Evolutionary conservation across 2,113 vertebrate genomes (phyloP).

Genomic region (Charina bottae): DNA sequence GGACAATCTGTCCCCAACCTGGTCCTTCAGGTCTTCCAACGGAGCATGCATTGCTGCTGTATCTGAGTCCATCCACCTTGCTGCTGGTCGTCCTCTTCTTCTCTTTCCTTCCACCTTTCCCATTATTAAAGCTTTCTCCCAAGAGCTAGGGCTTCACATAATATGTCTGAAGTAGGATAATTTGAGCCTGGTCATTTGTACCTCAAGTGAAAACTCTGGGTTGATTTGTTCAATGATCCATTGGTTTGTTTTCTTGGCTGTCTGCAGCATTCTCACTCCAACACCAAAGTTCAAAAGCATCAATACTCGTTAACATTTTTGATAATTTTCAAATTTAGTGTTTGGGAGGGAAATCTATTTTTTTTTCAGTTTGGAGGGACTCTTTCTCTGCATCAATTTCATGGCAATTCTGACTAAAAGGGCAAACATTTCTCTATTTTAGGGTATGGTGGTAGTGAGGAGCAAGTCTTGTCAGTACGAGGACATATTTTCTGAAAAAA

Average conservation of each 20-base stretch:
- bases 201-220: background rate
- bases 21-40: background rate
- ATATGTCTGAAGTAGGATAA: background rate
- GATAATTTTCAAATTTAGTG: background rate
- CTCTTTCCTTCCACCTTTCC: background rate
- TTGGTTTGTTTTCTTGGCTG: background rate
- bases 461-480: conserved; percentile 62
- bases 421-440: conserved; percentile 41
- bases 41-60: background rate
- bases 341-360: background rate
- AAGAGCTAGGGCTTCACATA: background rate
- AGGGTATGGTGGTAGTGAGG: conserved; percentile 8
- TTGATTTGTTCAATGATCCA: background rate
- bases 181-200: background rate
- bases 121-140: background rate
- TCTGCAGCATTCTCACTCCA: background rate
- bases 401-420: conserved; percentile 37
- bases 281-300: background rate
- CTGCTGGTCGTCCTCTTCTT: background rate
- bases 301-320: background rate
- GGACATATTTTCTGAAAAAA: conserved; percentile 42
- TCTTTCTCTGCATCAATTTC: background rate
- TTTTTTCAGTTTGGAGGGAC: background rate
- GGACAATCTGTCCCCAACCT: background rate
- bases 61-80: background rate